Conservation (phyloP, 2,113 vertebrate genomes). For the Pseudorasbora parva region DNA sequence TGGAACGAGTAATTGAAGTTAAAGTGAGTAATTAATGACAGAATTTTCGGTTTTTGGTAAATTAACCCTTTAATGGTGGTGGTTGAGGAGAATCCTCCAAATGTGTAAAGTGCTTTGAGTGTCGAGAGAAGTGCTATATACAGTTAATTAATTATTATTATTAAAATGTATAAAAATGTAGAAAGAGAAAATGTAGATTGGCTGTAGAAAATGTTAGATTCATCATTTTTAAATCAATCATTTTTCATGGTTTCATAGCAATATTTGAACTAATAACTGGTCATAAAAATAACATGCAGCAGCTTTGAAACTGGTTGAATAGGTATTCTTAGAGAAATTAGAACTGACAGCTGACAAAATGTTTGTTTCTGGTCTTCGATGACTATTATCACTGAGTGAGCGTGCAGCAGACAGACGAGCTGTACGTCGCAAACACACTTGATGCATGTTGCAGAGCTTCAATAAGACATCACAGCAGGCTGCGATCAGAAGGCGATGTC, state of each 20-base stretch:
- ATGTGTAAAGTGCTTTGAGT: too few species aligned
- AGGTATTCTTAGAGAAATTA: neutral
- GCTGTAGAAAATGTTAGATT: too few species aligned
- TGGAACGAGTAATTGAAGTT: too few species aligned
- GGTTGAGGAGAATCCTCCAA: too few species aligned
- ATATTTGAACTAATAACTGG: neutral
- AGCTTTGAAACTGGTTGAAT: neutral
- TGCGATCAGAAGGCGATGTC: constrained; percentile 39
- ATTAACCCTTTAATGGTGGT: too few species aligned
- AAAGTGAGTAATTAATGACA: too few species aligned
- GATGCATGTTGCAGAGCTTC: constrained; percentile 53
- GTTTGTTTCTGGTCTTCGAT: neutral
- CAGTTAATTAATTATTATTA: too few species aligned
- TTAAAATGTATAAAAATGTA: too few species aligned
- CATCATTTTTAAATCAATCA: too few species aligned
- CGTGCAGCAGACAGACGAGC: constrained; percentile 43
- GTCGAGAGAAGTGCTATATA: too few species aligned
- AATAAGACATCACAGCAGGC: constrained; percentile 59
- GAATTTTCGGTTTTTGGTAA: too few species aligned
- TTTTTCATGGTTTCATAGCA: neutral
- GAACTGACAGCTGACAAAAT: neutral
- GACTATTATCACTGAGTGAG: neutral
- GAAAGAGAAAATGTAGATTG: too few species aligned
- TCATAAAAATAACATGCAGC: neutral
- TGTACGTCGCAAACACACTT: constrained; percentile 15